Conservation (phyloP, 2,797 vertebrate species). For the Sebastes paucispinis region DNA sequence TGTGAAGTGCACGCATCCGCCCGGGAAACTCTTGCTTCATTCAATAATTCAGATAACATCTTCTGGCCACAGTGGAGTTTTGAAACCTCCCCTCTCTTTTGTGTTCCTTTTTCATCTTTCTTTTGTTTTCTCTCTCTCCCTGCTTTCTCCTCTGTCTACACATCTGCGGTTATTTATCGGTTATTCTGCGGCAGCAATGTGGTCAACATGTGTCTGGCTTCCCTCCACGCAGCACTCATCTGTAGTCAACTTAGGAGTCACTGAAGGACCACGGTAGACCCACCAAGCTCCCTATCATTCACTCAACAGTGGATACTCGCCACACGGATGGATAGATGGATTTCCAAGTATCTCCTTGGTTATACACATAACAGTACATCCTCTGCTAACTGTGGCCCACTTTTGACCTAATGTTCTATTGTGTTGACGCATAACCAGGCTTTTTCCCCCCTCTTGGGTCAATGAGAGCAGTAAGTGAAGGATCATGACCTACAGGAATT, state of each 20-base stretch:
- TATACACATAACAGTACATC: neutral
- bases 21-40: slow-evolving; percentile 41
- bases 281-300: slow-evolving; percentile 27
- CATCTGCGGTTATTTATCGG: slow-evolving; percentile 82
- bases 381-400: slow-evolving; percentile 26
- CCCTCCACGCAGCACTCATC: slow-evolving; percentile 65
- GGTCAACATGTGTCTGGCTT: slow-evolving; percentile 81
- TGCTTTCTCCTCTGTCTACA: slow-evolving; percentile 59
- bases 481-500: slow-evolving; percentile 42
- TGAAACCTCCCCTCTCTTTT: slow-evolving; percentile 49
- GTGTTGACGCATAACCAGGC: neutral
- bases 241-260: slow-evolving; percentile 63
- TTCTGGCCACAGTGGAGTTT: slow-evolving; percentile 27
- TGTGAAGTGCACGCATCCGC: slow-evolving; percentile 43
- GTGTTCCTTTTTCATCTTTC: slow-evolving; percentile 43
- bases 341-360: neutral
- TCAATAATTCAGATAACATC: slow-evolving; percentile 67
- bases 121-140: slow-evolving; percentile 35
- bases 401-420: slow-evolving; percentile 37
- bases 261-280: slow-evolving; percentile 39
- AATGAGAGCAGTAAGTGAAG: slow-evolving; percentile 32
- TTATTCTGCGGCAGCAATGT: slow-evolving; percentile 75
- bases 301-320: neutral
- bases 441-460: slow-evolving; percentile 7
- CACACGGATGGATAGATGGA: neutral